A percentile compares a stretch with the other conserved stretches of the same genome.
phyloP scores from a whole-genome alignment of 2,888 invertebrate genomes.

The Empis stercorea region DNA sequence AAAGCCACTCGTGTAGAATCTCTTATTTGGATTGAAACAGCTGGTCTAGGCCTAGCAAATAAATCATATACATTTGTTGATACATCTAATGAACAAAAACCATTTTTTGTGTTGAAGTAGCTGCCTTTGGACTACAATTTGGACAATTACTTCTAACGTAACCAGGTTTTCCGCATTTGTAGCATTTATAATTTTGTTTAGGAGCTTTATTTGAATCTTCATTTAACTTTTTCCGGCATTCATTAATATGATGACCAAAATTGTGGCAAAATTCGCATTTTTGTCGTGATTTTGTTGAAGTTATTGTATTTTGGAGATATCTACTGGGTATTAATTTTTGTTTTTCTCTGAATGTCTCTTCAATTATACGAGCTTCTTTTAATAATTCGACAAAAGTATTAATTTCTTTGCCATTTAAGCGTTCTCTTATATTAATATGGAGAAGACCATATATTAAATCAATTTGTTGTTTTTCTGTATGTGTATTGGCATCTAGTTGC shows the following conservation, averaged over 20 bases:
- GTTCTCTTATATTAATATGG: conserved; percentile 2
- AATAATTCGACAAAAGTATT: conserved; percentile 2
- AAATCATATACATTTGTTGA: too few species aligned
- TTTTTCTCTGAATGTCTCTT: background rate
- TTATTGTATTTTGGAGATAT: background rate
- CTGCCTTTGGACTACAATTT: background rate
- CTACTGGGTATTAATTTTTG: background rate
- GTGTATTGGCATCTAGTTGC: background rate
- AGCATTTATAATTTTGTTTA: conserved; percentile 5
- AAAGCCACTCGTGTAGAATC: conserved; percentile 10
- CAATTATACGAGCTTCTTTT: conserved; percentile 2
- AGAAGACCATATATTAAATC: conserved; percentile 5
- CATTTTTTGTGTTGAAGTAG: too few species aligned
- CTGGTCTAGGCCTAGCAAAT: conserved; percentile 3
- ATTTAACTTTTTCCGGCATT: conserved; percentile 4
- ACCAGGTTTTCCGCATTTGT: conserved; percentile 3
- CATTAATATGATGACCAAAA: background rate
- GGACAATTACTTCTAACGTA: conserved; percentile 4
- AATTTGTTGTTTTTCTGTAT: background rate
- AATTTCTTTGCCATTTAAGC: background rate
- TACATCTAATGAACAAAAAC: too few species aligned
- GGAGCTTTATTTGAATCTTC: background rate
- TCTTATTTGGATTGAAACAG: conserved; percentile 8
- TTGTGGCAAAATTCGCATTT: background rate
- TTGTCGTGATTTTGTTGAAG: background rate